Percentiles rank a stretch among this genome's conserved stretches.
These are phyloP conservation scores for Pampus argenteus DNA, from an alignment of 2,797 vertebrate genomes.

Conservation along the genomic window DNA sequence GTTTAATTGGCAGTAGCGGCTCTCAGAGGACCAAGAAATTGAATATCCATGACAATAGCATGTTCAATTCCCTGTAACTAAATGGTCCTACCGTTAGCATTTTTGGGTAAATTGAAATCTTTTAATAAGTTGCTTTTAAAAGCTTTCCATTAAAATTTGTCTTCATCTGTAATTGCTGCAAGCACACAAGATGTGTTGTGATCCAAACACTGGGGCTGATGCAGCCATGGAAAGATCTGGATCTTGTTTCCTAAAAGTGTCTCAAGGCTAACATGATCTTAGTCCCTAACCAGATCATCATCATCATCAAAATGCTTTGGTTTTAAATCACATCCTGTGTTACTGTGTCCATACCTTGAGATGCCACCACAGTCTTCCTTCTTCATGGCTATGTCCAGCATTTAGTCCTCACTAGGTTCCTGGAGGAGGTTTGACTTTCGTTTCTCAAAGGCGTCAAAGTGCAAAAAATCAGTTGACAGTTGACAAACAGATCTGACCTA, in stretches of 20 bases:
- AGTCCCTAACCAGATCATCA: not conserved
- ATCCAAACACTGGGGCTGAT: not conserved
- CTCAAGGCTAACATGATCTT: not conserved
- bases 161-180: not conserved
- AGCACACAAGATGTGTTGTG: not conserved
- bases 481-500: no score
- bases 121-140: not conserved
- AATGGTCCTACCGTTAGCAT: not conserved
- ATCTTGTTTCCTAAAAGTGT: not conserved
- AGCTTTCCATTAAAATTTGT: not conserved
- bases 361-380: conserved; percentile 30
- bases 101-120: not conserved
- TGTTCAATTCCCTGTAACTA: not conserved
- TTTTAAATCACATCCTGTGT: not conserved
- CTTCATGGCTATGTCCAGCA: not conserved
- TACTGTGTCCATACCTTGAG: conserved; percentile 6
- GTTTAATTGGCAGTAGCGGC: not conserved
- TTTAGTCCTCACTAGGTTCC: not conserved
- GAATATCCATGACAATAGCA: not conserved
- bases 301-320: not conserved
- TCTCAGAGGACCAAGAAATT: not conserved
- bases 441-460: conserved; percentile 14
- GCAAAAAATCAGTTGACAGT: not conserved
- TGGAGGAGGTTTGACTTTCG: conserved; percentile 6
- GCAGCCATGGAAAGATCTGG: not conserved